Percentiles rank a stretch among this genome's conserved stretches.
phyloP scores from a whole-genome alignment of 2,888 invertebrate genomes.

The Drosophila nr. perissopoda region DNA sequence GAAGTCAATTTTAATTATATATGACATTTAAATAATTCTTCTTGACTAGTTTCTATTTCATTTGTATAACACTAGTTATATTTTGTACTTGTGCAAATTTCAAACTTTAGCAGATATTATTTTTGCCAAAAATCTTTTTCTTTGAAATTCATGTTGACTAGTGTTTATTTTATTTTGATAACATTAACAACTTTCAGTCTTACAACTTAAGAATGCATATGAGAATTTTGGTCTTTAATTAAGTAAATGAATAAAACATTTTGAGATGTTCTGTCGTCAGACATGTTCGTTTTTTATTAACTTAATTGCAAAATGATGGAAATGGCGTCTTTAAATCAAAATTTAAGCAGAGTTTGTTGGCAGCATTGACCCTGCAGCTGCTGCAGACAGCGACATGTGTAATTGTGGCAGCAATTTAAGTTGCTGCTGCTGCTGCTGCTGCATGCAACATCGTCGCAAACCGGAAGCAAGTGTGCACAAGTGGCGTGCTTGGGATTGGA shows the following conservation, averaged over 20 bases:
- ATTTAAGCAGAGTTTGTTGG: conserved; percentile 46
- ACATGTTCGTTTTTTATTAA: neutral
- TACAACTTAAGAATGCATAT: neutral
- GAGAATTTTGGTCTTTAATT: neutral
- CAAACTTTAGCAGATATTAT: too few relatives aligned
- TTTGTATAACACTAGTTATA: neutral
- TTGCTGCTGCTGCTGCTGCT: conserved; percentile 25
- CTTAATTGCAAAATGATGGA: conserved; percentile 3
- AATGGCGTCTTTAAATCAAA: conserved; percentile 46
- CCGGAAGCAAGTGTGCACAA: conserved; percentile 73
- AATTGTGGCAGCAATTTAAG: conserved; percentile 79
- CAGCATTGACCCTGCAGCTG: conserved; percentile 75
- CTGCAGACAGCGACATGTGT: conserved; percentile 69
- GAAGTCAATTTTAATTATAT: neutral
- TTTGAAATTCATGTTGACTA: neutral
- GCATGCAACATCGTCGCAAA: conserved; percentile 68
- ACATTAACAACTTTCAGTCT: neutral
- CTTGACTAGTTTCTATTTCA: neutral
- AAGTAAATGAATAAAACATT: conserved; percentile 5
- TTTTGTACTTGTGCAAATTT: neutral
- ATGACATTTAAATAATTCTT: neutral
- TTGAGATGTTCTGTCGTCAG: neutral
- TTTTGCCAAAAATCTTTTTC: neutral
- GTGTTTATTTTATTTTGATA: neutral
- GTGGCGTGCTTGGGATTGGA: conserved; percentile 56